Base-by-base conservation (phyloP, 2,888 invertebrate species). In the Thelaira solivaga region DNA sequence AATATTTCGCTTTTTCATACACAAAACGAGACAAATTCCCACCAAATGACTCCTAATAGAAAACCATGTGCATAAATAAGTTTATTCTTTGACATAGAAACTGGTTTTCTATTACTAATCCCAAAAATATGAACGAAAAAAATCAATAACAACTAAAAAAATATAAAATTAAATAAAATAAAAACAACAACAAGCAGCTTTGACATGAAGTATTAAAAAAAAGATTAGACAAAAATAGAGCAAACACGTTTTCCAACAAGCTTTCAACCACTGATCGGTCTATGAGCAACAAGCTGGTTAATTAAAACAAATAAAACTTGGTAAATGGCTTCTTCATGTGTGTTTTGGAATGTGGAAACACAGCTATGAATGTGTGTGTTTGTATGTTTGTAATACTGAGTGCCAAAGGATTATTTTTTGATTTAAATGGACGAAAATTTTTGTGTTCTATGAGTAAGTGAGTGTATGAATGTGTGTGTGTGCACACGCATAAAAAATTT, bases 181-280 rank as follows among this genome's bases (percentile, higher is more conserved):
- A 41, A n/a, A 39, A 29, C 43, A 62, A 29, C 47, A 47, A 64
- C 64, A 64, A 57, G 49, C 59, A 67, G 73, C 65, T 65, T 41
- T 36, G 20, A 11, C 22, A 13, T 43, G 13, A 31, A 34, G 34
- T 26, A 47, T 22, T 39, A 39, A 61, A 43, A 59, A 49, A 20
- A 24, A 29, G 36, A 49, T 26, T n/a, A 24, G 11, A 26, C 7
- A 49, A 29, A 61, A 74, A 61, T 74, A 61, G 74, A 67, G 59
- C 59, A 74, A 74, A 74, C 74, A 74, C 59, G 74, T 74, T 74
- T 74, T 65, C 43, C 22, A 36, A 59, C 31, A 51, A 61, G 43
- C 51, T 67, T 67, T 61, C 47, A 62, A 62, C 62, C 55, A 72
- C 72, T 61, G 41, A 69, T 69, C 59, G 39, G 47, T 64, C 72